Evolutionary conservation across 2,888 invertebrate species (phyloP), one percentile per base, ranked within the genome.

Genomic region (Stenolophus ochropezus): DNA sequence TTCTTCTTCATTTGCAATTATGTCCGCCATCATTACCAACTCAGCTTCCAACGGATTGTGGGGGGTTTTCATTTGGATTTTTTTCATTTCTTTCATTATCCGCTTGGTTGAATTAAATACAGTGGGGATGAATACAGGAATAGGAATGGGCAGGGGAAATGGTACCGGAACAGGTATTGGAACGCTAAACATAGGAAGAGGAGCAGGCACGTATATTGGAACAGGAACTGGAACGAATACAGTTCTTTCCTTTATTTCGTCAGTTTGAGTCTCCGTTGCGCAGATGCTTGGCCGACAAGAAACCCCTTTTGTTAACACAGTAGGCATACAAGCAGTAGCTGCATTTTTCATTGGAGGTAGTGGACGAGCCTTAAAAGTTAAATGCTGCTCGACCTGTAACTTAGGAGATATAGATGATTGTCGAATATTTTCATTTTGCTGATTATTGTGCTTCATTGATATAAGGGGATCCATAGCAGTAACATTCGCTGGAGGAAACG

Each of bases 101-200:
- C 83, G 94, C 93, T 93, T 94, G 0, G 94, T 91, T 0, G 95
- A 94, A 86, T 96, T 95, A 85, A 95, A 92, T 0, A 96, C 95
- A 0, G 96, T 96, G 0, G 97, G 97, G 84, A 97, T 94, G 86
- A 97, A 96, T 74, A 96, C 91, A 0, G 97, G 97, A 0, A 96
- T 94, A 0, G 96, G 96, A 82, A 97, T 93, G 0, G 96, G 95
- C 0, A 97, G 86, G 0, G 96, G 96, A 83, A 97, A 93, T 1
- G 96, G 96, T 0, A 96, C 90, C 0, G 96, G 95, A 0, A 95
- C 92, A 0, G 97, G 96, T 85, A 94, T 93, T 0, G 96, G 96
- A 85, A 94, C 88, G 1, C 94, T 93, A 90, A 94, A 97, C 96
- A 96, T 96, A 61, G 93, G 94, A 89, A 95, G 92, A 0, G 96